These are phyloP conservation scores for Noctua fimbriata DNA, from an alignment of 2,888 invertebrate genomes.

Conservation along the genomic window DNA sequence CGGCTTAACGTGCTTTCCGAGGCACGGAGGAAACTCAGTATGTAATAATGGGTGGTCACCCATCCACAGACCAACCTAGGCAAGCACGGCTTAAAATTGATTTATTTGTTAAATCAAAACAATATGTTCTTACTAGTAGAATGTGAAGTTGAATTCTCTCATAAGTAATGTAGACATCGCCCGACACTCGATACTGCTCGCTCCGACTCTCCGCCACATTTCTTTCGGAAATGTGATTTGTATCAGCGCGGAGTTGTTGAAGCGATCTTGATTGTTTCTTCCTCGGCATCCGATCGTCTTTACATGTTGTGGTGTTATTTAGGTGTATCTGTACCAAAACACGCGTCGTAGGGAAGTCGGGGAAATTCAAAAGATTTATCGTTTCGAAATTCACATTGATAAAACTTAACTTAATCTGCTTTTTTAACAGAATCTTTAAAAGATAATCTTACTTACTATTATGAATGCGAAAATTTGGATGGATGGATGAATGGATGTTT, in stretches of 20 bases:
- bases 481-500: no score
- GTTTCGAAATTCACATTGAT: not conserved
- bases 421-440: no score
- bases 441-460: no score
- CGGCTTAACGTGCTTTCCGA: no score
- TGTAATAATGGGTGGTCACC: no score
- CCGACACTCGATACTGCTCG: conserved; percentile 20
- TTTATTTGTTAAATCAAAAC: not conserved
- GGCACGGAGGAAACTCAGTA: no score
- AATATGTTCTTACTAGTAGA: not conserved
- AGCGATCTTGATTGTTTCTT: conserved; percentile 48
- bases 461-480: no score
- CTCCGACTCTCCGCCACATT: conserved; percentile 19
- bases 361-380: not conserved
- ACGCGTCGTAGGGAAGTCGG: not conserved
- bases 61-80: no score
- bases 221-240: conserved; percentile 58
- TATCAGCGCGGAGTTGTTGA: conserved; percentile 45
- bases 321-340: conserved; percentile 13
- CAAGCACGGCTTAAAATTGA: no score
- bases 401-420: not conserved
- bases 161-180: conserved; percentile 29
- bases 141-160: conserved; percentile 11
- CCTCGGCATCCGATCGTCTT: conserved; percentile 20
- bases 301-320: conserved; percentile 14